Evolutionary conservation across 2,113 vertebrate species (phyloP), one percentile per base, ranked within the genome.

Genomic region (Actenoides hombroni): DNA sequence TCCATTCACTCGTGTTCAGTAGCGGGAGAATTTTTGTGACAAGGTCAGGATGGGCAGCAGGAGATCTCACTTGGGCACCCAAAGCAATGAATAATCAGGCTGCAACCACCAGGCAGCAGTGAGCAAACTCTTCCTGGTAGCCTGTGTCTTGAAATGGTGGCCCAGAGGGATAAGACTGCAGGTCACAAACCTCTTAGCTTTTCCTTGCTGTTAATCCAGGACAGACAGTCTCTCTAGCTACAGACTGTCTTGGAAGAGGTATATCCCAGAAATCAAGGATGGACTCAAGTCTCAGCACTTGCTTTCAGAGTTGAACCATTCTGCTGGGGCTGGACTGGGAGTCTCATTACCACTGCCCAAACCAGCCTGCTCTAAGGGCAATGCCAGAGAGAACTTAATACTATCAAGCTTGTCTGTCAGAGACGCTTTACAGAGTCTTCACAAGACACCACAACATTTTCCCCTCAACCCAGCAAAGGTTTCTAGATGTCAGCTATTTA

Each of bases 1-100:
- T 40, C 46, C 42, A 24, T 56, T 70, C 42, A 11, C 20, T 67
- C 0, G 0, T 56, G 23, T 11, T 70, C 56, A n/a, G 60, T 0
- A 73, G 61, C 2, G 16, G 44, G 35, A 91, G 17, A 42, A 26
- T 16, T 17, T 39, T 13, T 88, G 68, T 42, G 67, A 57, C n/a
- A 16, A 26, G 53, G 51, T 67, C 25, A 21, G 63, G 67, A 44
- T 80, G 56, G 1, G 0, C 70, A 10, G 26, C 13, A 35, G 57
- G 16, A 61, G 9, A 9, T 71, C 67, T 48, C 13, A 44, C 25
- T 15, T 35, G 42, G 68, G 39, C 77, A 60, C 46, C 13, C 57
- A 91, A 64, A 74, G 53, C 48, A 71, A 53, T 23, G 61, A 80
- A 44, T 48, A 68, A 15, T 79, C 39, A 39, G 63, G 49, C 56